Base-by-base conservation (phyloP, 2,113 vertebrate genomes). In the Haliaeetus leucogaster region DNA sequence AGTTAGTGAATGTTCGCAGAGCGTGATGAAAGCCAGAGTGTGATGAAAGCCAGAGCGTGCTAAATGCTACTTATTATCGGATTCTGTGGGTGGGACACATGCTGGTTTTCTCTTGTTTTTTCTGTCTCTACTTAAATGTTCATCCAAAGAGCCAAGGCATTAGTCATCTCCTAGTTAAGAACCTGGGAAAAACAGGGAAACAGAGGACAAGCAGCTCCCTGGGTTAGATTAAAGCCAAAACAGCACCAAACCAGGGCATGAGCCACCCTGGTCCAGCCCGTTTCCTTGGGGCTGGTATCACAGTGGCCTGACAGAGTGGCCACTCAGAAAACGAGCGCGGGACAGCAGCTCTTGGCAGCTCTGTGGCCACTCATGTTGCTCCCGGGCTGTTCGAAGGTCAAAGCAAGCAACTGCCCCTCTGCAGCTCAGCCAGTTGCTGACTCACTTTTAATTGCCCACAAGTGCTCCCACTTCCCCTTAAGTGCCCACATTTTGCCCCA, bases 21-120 rank as follows among this genome's bases (percentile, higher is more conserved):
- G 88, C 7, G 0, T 4, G 1, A 55, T 10, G 80, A 90, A 78
- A 95, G 72, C 80, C 90, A 55, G 38, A 92, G 88, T 1, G 0
- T 0, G 1, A 55, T 10, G 80, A 90, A 78, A 95, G 68, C 82
- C 90, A 55, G 38, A 93, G 88, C 2, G 0, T 0, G 1, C 76
- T 83, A 62, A 96, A 93, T 1, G 67, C 92, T 59, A 34, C 87
- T 90, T 83, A 92, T 96, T 86, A 86, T 92, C 52, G 1, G 89
- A 61, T 92, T 17, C 94, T 26, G 94, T 90, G 77, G 95, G 96
- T 71, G 94, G 89, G 77, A 97, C 76, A 90, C 92, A 92, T 67
- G 86, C 90, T 95, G 82, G 82, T 89, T 93, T 96, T 92, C 76
- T 92, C 86, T 81, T 95, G 94, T 90, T 95, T 96, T 94, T 95